Percentiles rank a stretch among this genome's conserved stretches.
These are phyloP conservation scores for Dasyprocta punctata DNA, from an alignment of 2,113 vertebrate genomes.

Conservation along the genomic window DNA sequence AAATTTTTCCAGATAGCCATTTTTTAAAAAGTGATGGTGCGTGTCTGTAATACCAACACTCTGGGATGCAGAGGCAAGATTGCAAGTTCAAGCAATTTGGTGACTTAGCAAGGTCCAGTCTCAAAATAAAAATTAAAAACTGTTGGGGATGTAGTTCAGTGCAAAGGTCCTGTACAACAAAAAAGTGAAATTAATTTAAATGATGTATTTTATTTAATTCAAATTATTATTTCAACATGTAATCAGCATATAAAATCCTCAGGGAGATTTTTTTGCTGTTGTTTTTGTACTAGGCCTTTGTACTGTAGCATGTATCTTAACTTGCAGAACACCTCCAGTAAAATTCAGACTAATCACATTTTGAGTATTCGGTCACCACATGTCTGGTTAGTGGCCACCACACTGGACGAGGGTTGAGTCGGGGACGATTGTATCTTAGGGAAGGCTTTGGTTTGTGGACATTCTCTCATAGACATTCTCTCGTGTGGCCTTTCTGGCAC, in stretches of 20 bases:
- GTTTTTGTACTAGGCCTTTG: neutral
- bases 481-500: neutral
- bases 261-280: neutral
- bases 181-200: neutral
- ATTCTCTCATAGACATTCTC: neutral
- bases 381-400: neutral
- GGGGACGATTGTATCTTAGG: neutral
- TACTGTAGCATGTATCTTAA: neutral
- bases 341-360: neutral
- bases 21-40: neutral
- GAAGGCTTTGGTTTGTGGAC: neutral
- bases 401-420: neutral
- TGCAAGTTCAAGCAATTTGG: no score
- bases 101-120: no score
- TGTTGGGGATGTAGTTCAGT: no score
- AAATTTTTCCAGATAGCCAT: neutral
- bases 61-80: no score
- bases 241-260: neutral
- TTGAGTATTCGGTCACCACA: neutral
- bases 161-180: neutral
- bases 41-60: no score
- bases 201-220: neutral
- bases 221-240: slow-evolving; percentile 10
- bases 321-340: neutral
- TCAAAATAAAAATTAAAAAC: no score